Base-by-base conservation (phyloP, 1,140 invertebrate genomes). In the Drosophila rhopaloa region DNA sequence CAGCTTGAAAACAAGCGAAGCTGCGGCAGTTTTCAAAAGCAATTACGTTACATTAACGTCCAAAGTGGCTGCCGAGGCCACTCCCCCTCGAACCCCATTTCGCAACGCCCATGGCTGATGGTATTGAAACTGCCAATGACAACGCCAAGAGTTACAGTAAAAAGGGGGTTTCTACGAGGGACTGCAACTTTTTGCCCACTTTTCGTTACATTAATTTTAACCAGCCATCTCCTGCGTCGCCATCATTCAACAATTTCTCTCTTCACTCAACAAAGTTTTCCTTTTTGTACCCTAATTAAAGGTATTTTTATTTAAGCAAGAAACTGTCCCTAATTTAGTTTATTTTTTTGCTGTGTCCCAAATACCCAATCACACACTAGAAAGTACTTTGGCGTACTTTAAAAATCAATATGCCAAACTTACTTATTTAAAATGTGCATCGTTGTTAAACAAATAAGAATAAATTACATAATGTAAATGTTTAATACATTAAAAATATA, bases 31-130 rank as follows among this genome's bases (percentile, higher is more conserved):
- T 81, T 83, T 83, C 72, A 80, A 83, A 85, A 88, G 81, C 83
- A 86, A 86, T 86, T 88, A 88, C 83, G 62, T 88, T 73, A 82
- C 83, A 83, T 86, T 86, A 86, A 88, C 57, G 83, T 73, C 46
- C 79, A 79, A 73, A 85, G 82, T 79, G 79, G 70, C 79, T 76
- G 79, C 65, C 57, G 43, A 37, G 57, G 40, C 38, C 40, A 19
- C 19, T 24, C 24, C 35, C 13, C 9, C 51, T 6, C 7, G 29
- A 4, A n/a, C 47, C 48, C 10, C 32, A 19, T 16, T 11, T 27
- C 5, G 62, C 41, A 19, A 14, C 43, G 14, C 16, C 48, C 44
- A 14, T 35, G 47, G 29, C n/a, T 27, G 43, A 47, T 51, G 38
- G 51, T 55, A 73, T 79, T 86, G 75, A 81, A 65, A 51, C 65